Evolutionary conservation across 2,113 vertebrate genomes (phyloP), one percentile per base, ranked within the genome.

Genomic region (Pardalotus punctatus): DNA sequence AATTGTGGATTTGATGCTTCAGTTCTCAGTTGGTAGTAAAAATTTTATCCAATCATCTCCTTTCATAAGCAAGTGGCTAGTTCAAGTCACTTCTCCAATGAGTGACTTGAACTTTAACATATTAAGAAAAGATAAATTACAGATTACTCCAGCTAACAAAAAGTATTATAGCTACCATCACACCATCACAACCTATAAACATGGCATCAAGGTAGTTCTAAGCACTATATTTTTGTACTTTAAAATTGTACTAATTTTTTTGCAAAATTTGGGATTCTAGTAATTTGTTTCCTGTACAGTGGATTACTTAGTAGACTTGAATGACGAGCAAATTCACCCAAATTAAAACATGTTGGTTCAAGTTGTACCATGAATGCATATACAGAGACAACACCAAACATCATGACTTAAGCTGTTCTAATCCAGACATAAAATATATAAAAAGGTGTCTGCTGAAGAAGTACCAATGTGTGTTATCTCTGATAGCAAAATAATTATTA

Each of bases 401-500:
- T 29, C 0, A 1, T 50, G 35, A 65, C 12, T 72, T 40, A 64
- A 90, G 0, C 5, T 67, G 14, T 33, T 72, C 21, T 73, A 82
- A 89, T 79, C 64, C 33, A 79, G 21, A 82, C 13, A 60, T 15
- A 69, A 87, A 86, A 85, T 69, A 81, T 23, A 76, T n/a, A 12
- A 81, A 73, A 78, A 51, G 10, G 17, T 38, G 10, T 60, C 35
- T 86, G 13, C 29, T 90, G 47, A 88, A 74, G 12, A 89, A 16
- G 7, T 38, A 73, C 87, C 74, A 77, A 58, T 61, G 71, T 12
- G 22, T 89, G 66, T 38, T 53, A 86, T 66, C 66, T 89, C 66
- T 79, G 78, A 90, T 77, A 54, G 50, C 4, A 5, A 85, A 93
- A 73, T 86, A 88, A 91, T 89, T 93, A 71, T 94, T 82, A 91